phyloP scores from a whole-genome alignment of 2,113 vertebrate genomes.

The Bufo gargarizans region DNA sequence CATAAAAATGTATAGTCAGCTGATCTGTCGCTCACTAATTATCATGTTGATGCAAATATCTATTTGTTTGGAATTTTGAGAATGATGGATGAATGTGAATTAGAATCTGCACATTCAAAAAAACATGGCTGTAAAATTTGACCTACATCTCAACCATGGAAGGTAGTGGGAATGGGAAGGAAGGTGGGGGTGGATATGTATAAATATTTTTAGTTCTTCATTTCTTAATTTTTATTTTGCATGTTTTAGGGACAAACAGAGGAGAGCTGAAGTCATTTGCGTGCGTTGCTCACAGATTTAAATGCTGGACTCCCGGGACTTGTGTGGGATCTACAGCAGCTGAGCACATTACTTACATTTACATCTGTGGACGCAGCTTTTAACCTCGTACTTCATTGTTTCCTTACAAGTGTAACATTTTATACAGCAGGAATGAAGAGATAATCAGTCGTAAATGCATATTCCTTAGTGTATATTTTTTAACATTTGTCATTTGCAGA shows the following conservation, averaged over 20 bases:
- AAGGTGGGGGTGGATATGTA: no score
- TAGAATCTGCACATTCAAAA: no score
- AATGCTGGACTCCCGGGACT: constrained; percentile 15
- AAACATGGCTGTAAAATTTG: no score
- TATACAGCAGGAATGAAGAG: not conserved
- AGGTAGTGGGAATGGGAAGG: no score
- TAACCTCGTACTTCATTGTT: constrained; percentile 17
- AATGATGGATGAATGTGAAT: no score
- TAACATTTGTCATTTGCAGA: not conserved
- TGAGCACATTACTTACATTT: constrained; percentile 36
- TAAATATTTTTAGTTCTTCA: no score
- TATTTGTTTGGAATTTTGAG: no score
- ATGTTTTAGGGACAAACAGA: not conserved
- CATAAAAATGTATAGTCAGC: no score
- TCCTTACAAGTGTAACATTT: not conserved
- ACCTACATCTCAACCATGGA: no score
- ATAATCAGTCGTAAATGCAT: not conserved
- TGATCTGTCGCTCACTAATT: no score
- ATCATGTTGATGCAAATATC: no score
- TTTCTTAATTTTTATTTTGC: not conserved
- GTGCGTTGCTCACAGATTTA: constrained; percentile 18
- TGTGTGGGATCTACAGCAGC: constrained; percentile 17
- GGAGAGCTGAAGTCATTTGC: constrained; percentile 6
- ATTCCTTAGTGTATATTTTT: not conserved
- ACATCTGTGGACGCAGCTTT: constrained; percentile 7